Conservation (phyloP, 1,140 invertebrate genomes). For the Drosophila eugracilis region DNA sequence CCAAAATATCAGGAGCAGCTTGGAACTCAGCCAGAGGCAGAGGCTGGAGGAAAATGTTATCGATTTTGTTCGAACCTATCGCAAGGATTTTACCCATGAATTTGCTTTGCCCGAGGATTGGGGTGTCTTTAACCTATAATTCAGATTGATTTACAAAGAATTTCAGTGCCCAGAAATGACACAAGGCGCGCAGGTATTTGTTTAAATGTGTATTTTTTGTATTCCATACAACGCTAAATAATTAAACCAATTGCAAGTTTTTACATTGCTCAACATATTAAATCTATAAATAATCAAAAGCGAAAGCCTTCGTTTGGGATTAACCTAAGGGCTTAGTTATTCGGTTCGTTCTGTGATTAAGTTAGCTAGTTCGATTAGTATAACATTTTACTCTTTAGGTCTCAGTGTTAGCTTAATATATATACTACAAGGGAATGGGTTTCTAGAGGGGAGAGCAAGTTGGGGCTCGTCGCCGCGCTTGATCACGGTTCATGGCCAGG, state of each 20-base stretch:
- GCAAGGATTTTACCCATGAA: conserved; percentile 52
- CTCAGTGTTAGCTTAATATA: conserved; percentile 32
- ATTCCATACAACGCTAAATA: conserved; percentile 36
- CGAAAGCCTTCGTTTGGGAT: conserved; percentile 8
- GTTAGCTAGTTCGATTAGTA: conserved; percentile 50
- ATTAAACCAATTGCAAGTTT: conserved; percentile 41
- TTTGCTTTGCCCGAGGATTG: conserved; percentile 63
- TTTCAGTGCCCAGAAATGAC: too few species aligned
- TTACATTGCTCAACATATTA: conserved; percentile 47
- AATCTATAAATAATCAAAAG: conserved; percentile 25
- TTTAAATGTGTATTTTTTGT: conserved; percentile 27
- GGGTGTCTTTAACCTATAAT: conserved; percentile 3
- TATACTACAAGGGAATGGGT: conserved; percentile 32
- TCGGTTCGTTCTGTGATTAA: conserved; percentile 24
- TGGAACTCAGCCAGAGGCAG: conserved; percentile 8
- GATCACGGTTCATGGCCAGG: conserved; percentile 31
- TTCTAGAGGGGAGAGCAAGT: conserved; percentile 44
- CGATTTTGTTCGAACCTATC: conserved; percentile 52
- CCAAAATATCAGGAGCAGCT: background rate
- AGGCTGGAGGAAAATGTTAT: conserved; percentile 53
- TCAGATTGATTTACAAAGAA: background rate
- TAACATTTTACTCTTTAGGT: conserved; percentile 28
- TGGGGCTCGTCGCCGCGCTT: conserved; percentile 16
- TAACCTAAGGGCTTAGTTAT: conserved; percentile 44
- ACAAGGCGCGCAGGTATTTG: conserved; percentile 2